Conservation (phyloP, 2,113 vertebrate species). For the Mormoops blainvillei region DNA sequence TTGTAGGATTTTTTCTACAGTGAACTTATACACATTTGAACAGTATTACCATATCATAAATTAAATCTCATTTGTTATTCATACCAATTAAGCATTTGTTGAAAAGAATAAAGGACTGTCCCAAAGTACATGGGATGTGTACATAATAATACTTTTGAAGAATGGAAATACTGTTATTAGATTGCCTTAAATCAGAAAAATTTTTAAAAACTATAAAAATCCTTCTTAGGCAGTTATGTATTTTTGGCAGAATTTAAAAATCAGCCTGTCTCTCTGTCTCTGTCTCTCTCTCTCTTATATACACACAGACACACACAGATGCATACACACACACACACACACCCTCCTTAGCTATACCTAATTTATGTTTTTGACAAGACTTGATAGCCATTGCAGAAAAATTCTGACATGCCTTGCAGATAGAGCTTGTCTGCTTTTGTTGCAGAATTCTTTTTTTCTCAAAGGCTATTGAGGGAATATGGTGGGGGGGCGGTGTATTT, state of each 20-base stretch:
- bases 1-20: slow-evolving; percentile 7
- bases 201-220: neutral
- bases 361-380: neutral
- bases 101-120: slow-evolving; percentile 11
- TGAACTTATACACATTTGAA: slow-evolving; percentile 17
- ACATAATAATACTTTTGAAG: slow-evolving; percentile 5
- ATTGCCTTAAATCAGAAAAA: slow-evolving; percentile 1
- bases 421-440: neutral
- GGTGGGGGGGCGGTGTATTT: neutral
- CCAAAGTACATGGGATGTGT: neutral
- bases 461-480: neutral
- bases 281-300: neutral
- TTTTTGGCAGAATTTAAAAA: neutral
- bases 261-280: neutral
- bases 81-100: neutral
- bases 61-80: slow-evolving; percentile 2
- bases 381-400: neutral
- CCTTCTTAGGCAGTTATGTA: neutral
- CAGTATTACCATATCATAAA: slow-evolving; percentile 14
- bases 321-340: neutral
- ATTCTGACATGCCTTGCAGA: neutral
- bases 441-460: neutral
- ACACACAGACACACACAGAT: neutral
- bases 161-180: neutral
- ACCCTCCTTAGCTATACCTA: neutral